Conservation (phyloP, 1,140 invertebrate genomes). For the Gryon sp. region DNA sequence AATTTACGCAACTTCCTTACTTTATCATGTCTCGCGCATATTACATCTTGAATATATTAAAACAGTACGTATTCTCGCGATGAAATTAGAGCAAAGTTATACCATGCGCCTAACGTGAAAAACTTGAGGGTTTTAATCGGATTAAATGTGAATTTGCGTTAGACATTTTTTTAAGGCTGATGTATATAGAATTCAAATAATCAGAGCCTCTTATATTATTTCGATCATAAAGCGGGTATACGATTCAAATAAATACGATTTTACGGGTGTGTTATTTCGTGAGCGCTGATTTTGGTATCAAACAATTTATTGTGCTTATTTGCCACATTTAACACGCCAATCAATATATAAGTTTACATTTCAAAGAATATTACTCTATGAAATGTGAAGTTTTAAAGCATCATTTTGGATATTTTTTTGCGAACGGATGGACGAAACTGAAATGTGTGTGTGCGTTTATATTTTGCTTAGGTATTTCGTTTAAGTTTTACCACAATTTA, state of each 20-base stretch:
- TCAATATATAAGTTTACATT: not conserved
- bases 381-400: too few relatives aligned
- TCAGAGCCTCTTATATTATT: too few relatives aligned
- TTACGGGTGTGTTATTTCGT: not conserved
- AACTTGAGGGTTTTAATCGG: constrained; percentile 24
- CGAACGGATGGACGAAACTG: too few relatives aligned
- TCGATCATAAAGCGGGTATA: not conserved
- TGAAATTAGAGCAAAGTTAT: constrained; percentile 55
- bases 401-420: too few relatives aligned
- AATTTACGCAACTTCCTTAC: constrained; percentile 57
- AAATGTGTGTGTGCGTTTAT: too few relatives aligned
- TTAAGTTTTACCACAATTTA: too few relatives aligned
- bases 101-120: constrained; percentile 24
- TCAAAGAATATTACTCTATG: too few relatives aligned
- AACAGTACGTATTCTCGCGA: constrained; percentile 35
- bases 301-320: not conserved
- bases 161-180: too few relatives aligned
- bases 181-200: too few relatives aligned
- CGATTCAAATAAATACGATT: not conserved
- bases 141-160: constrained; percentile 43
- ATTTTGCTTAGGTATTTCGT: too few relatives aligned
- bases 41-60: constrained; percentile 58
- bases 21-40: constrained; percentile 46
- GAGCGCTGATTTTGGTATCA: too few relatives aligned
- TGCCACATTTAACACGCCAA: not conserved